Percentiles rank a stretch among this genome's conserved stretches.
These are phyloP conservation scores for Galaxea fascicularis DNA, from an alignment of 92 coral and sea anemone genomes.

Conservation along the genomic window DNA sequence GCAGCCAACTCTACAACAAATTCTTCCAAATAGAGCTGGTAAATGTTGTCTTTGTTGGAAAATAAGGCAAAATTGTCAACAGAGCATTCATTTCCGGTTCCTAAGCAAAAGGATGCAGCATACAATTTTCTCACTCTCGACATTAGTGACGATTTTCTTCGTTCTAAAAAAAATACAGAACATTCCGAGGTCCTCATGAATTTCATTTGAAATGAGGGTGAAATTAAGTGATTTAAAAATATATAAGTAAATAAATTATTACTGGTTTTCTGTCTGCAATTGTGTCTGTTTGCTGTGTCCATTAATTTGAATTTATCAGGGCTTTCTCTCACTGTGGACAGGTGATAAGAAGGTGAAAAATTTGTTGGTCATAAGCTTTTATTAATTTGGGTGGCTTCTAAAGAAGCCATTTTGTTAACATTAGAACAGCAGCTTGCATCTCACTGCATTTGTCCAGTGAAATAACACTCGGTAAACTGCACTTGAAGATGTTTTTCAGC, in stretches of 20 bases:
- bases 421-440: not conserved
- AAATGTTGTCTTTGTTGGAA: constrained; percentile 2
- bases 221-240: not conserved
- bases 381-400: constrained; percentile 50
- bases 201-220: not conserved
- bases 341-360: not conserved
- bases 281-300: not conserved
- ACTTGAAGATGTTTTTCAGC: constrained; percentile 34
- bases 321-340: not conserved
- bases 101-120: not conserved
- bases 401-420: constrained; percentile 41
- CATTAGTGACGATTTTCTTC: not conserved
- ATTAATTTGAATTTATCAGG: not conserved
- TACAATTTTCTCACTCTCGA: not conserved
- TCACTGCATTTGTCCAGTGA: constrained; percentile 32
- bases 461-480: constrained; percentile 43
- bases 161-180: not conserved
- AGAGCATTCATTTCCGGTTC: not conserved
- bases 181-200: not conserved
- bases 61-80: not conserved
- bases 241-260: not conserved
- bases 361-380: constrained; percentile 25
- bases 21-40: not conserved
- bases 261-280: not conserved
- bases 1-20: not conserved